Evolutionary conservation across 2,888 invertebrate species (phyloP).

Genomic region (Mimachlamys varia): DNA sequence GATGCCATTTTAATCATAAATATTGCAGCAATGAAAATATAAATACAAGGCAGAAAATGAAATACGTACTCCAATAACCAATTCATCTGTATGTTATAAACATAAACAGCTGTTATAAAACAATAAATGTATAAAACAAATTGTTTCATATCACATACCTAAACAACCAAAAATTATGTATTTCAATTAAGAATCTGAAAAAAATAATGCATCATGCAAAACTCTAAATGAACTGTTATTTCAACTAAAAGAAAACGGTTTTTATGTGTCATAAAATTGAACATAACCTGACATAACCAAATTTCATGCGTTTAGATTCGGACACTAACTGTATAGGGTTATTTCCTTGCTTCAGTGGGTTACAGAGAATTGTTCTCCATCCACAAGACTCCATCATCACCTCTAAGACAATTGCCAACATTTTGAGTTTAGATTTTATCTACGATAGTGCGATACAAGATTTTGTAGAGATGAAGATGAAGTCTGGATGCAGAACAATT

Average conservation of each 20-base stretch:
- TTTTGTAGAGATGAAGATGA: not conserved
- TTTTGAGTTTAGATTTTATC: not conserved
- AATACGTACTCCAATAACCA: not conserved
- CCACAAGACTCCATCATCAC: not conserved
- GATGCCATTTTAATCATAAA: conserved; percentile 19
- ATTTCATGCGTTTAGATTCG: not conserved
- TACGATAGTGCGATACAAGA: not conserved
- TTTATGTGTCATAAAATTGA: not conserved
- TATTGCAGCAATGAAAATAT: not conserved
- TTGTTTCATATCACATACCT: not conserved
- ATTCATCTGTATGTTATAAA: not conserved
- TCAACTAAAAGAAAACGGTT: not conserved
- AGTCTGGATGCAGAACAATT: not conserved
- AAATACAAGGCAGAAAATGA: not conserved
- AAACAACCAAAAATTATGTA: not conserved
- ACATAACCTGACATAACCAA: not conserved
- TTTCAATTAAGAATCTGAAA: not conserved
- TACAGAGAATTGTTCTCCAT: conserved; percentile 21
- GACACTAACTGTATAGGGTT: conserved; percentile 8
- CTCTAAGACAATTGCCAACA: not conserved
- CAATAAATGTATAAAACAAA: not conserved
- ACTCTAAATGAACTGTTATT: not conserved
- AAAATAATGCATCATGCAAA: conserved; percentile 27
- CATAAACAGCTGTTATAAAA: not conserved
- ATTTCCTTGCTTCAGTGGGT: conserved; percentile 11